Conservation (phyloP, 1,140 invertebrate genomes). For the Caenorhabditis latens region DNA sequence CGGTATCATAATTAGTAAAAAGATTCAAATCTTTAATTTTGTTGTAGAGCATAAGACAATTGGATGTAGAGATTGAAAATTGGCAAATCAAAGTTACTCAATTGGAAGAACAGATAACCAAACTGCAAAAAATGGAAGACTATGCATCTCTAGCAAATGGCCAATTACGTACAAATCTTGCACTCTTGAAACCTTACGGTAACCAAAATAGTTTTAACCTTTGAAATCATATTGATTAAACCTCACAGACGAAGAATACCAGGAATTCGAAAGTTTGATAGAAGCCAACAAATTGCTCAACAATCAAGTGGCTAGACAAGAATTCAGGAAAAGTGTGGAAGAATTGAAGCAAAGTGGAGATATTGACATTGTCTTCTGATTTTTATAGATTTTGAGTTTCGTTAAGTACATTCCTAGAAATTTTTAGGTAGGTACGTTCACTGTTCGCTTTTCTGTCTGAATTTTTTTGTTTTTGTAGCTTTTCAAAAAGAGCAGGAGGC, state of each 20-base stretch:
- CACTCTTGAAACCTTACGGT: conserved; percentile 41
- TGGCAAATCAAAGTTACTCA: conserved; percentile 12
- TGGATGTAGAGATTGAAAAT: conserved; percentile 18
- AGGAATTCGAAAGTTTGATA: conserved; percentile 9
- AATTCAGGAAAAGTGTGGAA: conserved; percentile 33
- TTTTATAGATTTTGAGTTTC: not conserved
- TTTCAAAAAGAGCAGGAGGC: too few relatives aligned
- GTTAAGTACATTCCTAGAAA: not conserved
- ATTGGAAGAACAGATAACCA: conserved; percentile 11
- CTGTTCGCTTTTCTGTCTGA: too few relatives aligned
- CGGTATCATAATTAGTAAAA: not conserved
- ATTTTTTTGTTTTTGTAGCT: too few relatives aligned
- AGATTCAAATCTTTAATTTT: not conserved
- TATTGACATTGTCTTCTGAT: conserved; percentile 1
- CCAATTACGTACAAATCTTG: conserved; percentile 25
- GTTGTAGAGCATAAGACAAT: not conserved
- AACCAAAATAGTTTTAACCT: not conserved
- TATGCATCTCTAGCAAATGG: conserved; percentile 23
- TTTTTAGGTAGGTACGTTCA: not conserved
- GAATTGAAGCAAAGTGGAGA: conserved; percentile 12
- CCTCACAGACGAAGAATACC: conserved; percentile 24
- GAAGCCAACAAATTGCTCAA: conserved; percentile 4
- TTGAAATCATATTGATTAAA: not conserved
- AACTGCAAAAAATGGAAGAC: conserved; percentile 39
- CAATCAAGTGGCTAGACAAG: not conserved